phyloP scores from a whole-genome alignment of 2,888 invertebrate genomes.

The Gonocerus acuteangulatus region DNA sequence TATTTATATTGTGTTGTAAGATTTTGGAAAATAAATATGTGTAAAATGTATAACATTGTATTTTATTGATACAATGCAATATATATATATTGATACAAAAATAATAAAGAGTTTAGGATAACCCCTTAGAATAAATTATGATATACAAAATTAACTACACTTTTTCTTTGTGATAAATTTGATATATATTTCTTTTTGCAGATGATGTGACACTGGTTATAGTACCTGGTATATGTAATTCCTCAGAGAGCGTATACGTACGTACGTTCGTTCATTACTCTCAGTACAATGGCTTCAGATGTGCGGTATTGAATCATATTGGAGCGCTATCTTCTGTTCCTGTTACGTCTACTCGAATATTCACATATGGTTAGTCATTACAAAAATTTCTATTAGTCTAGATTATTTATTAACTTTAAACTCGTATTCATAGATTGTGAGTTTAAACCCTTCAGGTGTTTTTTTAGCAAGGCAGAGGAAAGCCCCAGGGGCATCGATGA shows the following conservation, averaged over 20 bases:
- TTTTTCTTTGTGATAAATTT: no score
- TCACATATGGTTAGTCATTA: constrained; percentile 71
- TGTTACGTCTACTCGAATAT: constrained; percentile 80
- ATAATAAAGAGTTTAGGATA: no score
- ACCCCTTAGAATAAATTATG: no score
- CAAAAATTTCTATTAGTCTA: no score
- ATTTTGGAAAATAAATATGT: no score
- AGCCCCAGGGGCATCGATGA: no score
- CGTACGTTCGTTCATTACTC: constrained; percentile 88
- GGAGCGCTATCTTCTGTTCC: constrained; percentile 79
- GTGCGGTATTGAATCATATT: constrained; percentile 88
- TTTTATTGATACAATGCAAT: no score
- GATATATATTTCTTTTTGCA: constrained; percentile 46
- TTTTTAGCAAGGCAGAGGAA: background rate
- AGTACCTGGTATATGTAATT: constrained; percentile 88
- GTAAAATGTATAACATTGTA: no score
- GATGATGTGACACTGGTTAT: constrained; percentile 83
- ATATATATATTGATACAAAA: no score
- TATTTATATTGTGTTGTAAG: no score
- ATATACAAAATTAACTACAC: no score
- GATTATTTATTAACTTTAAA: background rate
- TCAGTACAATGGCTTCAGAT: constrained; percentile 82
- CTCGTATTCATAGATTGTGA: background rate
- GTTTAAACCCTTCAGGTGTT: background rate
- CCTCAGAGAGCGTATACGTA: constrained; percentile 89